Evolutionary conservation across 2,113 vertebrate genomes (phyloP), one percentile per base, ranked within the genome.

Genomic region (Bufo gargarizans): DNA sequence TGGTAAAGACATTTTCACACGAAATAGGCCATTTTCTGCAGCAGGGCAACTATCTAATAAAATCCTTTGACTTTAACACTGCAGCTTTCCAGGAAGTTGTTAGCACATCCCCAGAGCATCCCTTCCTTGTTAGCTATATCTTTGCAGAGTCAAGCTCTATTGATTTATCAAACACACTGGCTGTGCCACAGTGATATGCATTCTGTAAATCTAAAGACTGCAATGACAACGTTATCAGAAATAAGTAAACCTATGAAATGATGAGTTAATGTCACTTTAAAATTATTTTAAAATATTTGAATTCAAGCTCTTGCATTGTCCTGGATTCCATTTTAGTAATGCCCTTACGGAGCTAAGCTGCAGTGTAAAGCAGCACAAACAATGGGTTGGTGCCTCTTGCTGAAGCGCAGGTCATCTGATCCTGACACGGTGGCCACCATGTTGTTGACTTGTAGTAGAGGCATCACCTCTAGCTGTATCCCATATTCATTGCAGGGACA

Each of bases 121-220:
- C 71, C 10, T 11, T 50, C 71, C 10, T 11, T 50, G 53, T 53
- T 49, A 84, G 67, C 17, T 71, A 67, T 72, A 22, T 53, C n/a
- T 72, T 14, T 72, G 47, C 72, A 84, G 19, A 17, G 67, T 11
- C 20, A 55, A 72, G 55, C 53, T 49, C 72, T 76, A 86, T 86
- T 86, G 58, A 86, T 86, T 86, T 61, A 77, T 58, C 22, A 5
- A 49, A 45, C 50, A 55, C 86, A 85, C 87, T 86, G 74, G 74
- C n/a, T 47, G n/a, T 84, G 67, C 61, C 50, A 82, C 17, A 16
- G 45, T n/a, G 16, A 4, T 53, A 49, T 77, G 12, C 47, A n/a
- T 20, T n/a, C 0, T 20, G 76, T 81, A 59, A 58, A 19, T 19
- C 78, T 61, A 80, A n/a, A 56, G 53, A 33, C 19, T 56, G 20